Conservation (phyloP, 2,888 invertebrate genomes). For the Tenthredo mesomela region DNA sequence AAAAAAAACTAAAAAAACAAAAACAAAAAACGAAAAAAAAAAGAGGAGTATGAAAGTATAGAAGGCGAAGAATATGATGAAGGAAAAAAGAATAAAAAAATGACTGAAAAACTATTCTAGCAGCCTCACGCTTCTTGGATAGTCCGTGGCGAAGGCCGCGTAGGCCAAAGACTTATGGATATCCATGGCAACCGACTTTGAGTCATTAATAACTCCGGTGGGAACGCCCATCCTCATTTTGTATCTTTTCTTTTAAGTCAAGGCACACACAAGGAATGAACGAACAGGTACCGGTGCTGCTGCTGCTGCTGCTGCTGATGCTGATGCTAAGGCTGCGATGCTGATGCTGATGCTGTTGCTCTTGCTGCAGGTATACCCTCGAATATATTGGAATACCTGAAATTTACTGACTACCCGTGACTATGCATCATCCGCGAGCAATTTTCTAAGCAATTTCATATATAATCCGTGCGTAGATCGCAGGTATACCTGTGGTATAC, state of each 20-base stretch:
- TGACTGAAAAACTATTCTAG: slow-evolving; percentile 51
- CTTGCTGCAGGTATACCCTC: slow-evolving; percentile 62
- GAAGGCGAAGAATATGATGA: slow-evolving; percentile 1
- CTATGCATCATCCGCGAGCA: slow-evolving; percentile 54
- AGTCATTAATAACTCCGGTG: slow-evolving; percentile 77
- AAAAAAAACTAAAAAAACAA: neutral
- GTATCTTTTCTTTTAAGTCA: slow-evolving; percentile 76
- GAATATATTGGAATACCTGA: slow-evolving; percentile 77
- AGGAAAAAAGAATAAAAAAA: slow-evolving; percentile 27
- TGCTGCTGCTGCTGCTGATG: slow-evolving; percentile 26
- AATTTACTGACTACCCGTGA: slow-evolving; percentile 71
- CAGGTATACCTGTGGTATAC: neutral
- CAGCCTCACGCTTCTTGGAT: slow-evolving; percentile 52
- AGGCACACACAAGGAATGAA: slow-evolving; percentile 61
- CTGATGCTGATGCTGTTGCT: slow-evolving; percentile 13
- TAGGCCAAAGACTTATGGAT: slow-evolving; percentile 77
- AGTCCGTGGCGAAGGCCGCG: slow-evolving; percentile 61
- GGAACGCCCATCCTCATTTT: slow-evolving; percentile 77
- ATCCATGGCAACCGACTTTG: slow-evolving; percentile 78
- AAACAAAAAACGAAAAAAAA: neutral
- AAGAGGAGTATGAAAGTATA: slow-evolving; percentile 19
- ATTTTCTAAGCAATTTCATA: slow-evolving; percentile 50
- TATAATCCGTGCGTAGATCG: slow-evolving; percentile 9
- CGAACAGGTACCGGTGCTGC: slow-evolving; percentile 46
- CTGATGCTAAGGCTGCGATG: slow-evolving; percentile 33